Evolutionary conservation across 2,797 vertebrate genomes (phyloP), one percentile per base, ranked within the genome.

Genomic region (Phataginus tetradactyla): DNA sequence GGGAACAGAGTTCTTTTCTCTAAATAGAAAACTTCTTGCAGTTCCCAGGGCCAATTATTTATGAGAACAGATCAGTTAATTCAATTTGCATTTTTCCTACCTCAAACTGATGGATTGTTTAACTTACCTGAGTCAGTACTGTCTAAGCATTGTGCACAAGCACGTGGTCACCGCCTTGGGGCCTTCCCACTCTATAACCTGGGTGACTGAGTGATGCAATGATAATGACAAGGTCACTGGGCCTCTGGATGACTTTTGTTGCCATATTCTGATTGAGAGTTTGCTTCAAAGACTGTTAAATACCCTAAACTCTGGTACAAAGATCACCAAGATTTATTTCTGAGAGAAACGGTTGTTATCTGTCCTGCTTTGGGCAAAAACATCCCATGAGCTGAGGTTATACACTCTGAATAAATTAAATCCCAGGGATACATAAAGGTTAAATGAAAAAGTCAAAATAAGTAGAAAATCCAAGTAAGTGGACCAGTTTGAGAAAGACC

Each of bases 331-430:
- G 42, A 77, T 91, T 88, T 91, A 80, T 91, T 83, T 94, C 71
- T 91, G 32, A 95, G n/a, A 84, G 63, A 90, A 88, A 87, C 49
- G 4, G 13, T 90, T 69, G 69, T 68, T 68, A 32, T 74, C 57
- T 69, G 20, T 84, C 25, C 34, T 92, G 83, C 81, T 95, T 95
- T 91, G 55, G 90, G 55, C 45, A 96, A 90, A 90, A 96, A 61
- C n/a, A 93, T 57, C 55, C 49, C 37, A 80, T 45, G 45, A 74
- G 78, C 72, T 91, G n/a, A 95, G 53, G 25, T 91, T 92, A 86
- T 25, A 80, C 0, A 57, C 27, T 18, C 37, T 81, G 71, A 97
- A 90, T 96, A 93, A 96, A 92, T 80, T 80, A 97, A 97, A 61
- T 95, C 49, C 61, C 79, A 42, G 27, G 42, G 29, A 90, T 20